Base-by-base conservation (phyloP, 1,140 invertebrate genomes). In the Thaumetopoea pityocampa region DNA sequence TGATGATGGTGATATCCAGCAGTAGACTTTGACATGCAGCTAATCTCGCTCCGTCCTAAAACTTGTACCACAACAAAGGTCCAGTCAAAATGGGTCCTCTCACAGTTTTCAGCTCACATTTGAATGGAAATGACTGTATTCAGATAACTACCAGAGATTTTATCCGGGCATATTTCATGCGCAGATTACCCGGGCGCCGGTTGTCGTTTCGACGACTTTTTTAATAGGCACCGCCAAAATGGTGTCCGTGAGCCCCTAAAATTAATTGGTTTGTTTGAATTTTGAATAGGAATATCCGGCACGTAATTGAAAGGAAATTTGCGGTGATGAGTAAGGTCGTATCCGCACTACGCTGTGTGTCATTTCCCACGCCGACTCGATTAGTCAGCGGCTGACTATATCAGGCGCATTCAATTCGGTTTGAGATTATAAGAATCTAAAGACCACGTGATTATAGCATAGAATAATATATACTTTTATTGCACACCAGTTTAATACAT, bases 101-200 rank as follows among this genome's bases (percentile, higher is more conserved):
- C 45, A 32, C 54, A 62, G 58, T 62, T 62, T 62, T 52, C 50
- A 57, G 46, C 46, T 43, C 33, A 33, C 58, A 52, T 62, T 62
- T 57, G 58, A 57, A 62, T 62, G 58, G 50, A 38, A 57, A 62
- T 45, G 53, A 45, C 53, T 62, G 53, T 51, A 57, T 62, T 57
- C 50, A 46, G 50, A 57, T 62, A 57, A 51, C 58, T 32, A 33
- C 38, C 37, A 20, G 27, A 22, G 56, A 54, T 59, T 54, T 48
- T 59, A 54, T 57, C 49, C 44, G 43, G 38, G 35, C 30, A 57
- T 61, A 61, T 61, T 45, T 61, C 53, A 61, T 61, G 24, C 50
- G 40, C 53, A 52, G 52, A 56, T 50, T 61, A 61, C 41, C 27
- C 18, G 23, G 7, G 24, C 27, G 17, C 27, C 19, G 20, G 43